Base-by-base conservation (phyloP, 2,797 vertebrate genomes). In the Sebastolobus altivelis region DNA sequence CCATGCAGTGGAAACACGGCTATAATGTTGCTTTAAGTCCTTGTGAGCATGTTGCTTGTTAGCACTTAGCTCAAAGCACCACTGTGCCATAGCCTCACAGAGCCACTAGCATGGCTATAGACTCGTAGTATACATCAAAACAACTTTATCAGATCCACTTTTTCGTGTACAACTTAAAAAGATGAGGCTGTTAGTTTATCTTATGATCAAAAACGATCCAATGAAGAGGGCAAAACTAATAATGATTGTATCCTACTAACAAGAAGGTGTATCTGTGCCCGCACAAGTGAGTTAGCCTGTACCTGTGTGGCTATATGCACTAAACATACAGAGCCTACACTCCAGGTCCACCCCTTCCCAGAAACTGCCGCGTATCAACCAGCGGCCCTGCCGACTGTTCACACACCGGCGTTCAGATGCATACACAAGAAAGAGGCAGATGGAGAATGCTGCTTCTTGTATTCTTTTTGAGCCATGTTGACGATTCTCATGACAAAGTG, bases 401-500 rank as follows among this genome's bases (percentile, higher is more conserved):
- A 79, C 84, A 63, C 52, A 22, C 63, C 37, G 10, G 60, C 60
- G 33, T 6, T 37, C 9, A 20, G 59, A 62, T 33, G 38, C 43
- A 54, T 3, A 77, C 76, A 77, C 70, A 75, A 68, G 55, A 75
- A 49, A 68, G 40, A 65, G 40, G 72, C 67, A 68, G 80, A 69
- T 27, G 46, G 80, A 90, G 84, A 93, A 89, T 52, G 87, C 76
- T 25, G 85, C 87, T 89, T 91, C 89, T 93, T 90, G 88, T 91
- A 54, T 91, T 93, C 84, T 93, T 93, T 94, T 93, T 63, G 91
- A 92, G 84, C 81, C 86, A 82, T 95, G 94, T 94, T 92, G 94
- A 82, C 33, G 72, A 93, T 90, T 94, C 89, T 92, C 75, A 10
- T 91, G 93, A 95, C 94, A 94, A 93, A 93, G 93, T 92, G 94